A percentile compares a stretch with the other conserved stretches of the same genome.
phyloP scores from a whole-genome alignment of 2,797 vertebrate species.

The Cossypha niveicapilla region DNA sequence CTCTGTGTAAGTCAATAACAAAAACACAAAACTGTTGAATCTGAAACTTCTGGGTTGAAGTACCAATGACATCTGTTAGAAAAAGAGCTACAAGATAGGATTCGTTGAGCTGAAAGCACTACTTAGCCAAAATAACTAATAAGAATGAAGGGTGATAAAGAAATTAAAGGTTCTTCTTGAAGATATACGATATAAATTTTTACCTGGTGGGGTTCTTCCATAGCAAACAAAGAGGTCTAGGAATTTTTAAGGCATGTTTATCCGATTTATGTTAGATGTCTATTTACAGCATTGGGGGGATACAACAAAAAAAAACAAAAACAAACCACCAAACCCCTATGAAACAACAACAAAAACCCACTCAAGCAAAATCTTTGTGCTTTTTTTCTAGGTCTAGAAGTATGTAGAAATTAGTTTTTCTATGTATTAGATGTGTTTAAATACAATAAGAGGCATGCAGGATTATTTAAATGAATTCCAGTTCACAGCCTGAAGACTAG shows the following conservation, averaged over 20 bases:
- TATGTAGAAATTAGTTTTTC: not conserved
- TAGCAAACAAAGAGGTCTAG: not conserved
- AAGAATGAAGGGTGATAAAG: not conserved
- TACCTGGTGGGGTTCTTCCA: not conserved
- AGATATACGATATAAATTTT: not conserved
- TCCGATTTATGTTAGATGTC: not conserved
- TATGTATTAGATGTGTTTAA: not conserved
- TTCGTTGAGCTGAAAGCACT: not conserved
- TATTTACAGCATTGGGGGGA: accelerated
- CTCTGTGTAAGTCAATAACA: not conserved
- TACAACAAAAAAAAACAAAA: not conserved
- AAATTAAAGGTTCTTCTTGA: not conserved
- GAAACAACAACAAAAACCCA: not conserved
- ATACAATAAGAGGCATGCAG: not conserved
- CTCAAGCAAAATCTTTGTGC: not conserved
- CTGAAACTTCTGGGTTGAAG: not conserved
- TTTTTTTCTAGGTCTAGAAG: not conserved
- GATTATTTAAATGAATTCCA: not conserved
- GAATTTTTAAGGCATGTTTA: not conserved
- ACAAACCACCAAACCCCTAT: accelerated
- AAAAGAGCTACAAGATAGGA: not conserved
- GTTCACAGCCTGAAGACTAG: not conserved
- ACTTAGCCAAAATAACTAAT: not conserved
- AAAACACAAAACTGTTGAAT: not conserved
- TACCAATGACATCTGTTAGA: not conserved